Evolutionary conservation across 2,888 invertebrate genomes (phyloP), one percentile per base, ranked within the genome.

Genomic region (Danaus chrysippus): DNA sequence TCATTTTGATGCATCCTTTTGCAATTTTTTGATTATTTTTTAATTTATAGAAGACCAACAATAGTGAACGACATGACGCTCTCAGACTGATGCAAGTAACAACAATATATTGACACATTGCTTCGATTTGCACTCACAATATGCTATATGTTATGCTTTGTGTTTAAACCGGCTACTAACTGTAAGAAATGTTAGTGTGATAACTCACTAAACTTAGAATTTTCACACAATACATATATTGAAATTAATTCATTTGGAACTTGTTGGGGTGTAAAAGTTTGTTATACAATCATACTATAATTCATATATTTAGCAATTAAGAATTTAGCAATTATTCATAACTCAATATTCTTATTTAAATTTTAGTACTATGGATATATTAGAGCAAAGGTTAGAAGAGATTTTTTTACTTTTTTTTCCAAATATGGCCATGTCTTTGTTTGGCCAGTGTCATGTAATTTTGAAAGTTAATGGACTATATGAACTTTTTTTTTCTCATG

Each of bases 61-160:
- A 79, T 91, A 88, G 79, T 81, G 84, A 75, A 78, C 75, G 70
- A 77, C 78, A 72, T 78, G 81, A 85, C 83, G 84, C 87, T 85
- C 89, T 87, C 83, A 87, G 83, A 86, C 80, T 88, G 87, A 90
- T 83, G 89, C 90, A 91, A 91, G 90, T 90, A 91, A 89, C 81
- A 77, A 62, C 74, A 78, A 81, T 82, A 81, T 83, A 78, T 77
- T 82, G 76, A 78, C 72, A 76, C 73, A 76, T 78, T 73, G 86
- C 86, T 87, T 88, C 73, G 84, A 82, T 79, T 70, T 78, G 77
- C 78, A 83, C 77, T 66, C 64, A 67, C 56, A 34, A 65, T 71
- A 73, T 73, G 73, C 76, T 73, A 67, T 66, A 66, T 64, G 41
- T 56, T 55, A n/a, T 53, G 66, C 64, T 64, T 64, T 58, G 54